Evolutionary conservation across 2,888 invertebrate genomes (phyloP).

Genomic region (Drosophila sordidula): DNA sequence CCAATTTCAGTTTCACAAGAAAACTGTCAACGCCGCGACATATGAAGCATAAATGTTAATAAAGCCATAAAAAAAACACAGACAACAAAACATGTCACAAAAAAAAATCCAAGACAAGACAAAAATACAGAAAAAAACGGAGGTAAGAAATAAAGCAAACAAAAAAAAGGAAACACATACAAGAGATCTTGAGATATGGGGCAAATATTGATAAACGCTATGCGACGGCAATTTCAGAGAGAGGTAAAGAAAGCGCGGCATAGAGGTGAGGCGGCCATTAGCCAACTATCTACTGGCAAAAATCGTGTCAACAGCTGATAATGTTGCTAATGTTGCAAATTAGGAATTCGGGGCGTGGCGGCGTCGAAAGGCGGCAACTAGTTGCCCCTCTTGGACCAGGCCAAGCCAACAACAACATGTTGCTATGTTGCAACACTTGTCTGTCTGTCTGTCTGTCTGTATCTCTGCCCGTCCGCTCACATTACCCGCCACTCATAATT

Average conservation of each 20-base stretch:
- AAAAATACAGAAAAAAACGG: conserved; percentile 7
- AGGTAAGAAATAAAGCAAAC: conserved; percentile 9
- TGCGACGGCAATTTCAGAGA: conserved; percentile 6
- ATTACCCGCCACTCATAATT: conserved; percentile 40
- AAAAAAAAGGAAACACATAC: background rate
- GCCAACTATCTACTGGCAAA: conserved; percentile 7
- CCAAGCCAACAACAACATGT: background rate
- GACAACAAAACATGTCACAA: conserved; percentile 11
- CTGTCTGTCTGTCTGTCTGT: background rate
- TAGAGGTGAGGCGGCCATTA: background rate
- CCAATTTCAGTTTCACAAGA: conserved; percentile 26
- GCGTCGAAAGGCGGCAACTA: conserved; percentile 17
- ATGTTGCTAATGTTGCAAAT: conserved; percentile 12
- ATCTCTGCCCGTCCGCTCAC: background rate
- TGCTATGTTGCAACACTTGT: conserved; percentile 24
- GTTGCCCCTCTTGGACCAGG: conserved; percentile 25
- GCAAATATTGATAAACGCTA: conserved; percentile 46
- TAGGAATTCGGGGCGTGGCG: conserved; percentile 38
- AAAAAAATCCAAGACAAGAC: conserved; percentile 7
- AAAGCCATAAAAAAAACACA: background rate
- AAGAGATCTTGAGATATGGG: conserved; percentile 21
- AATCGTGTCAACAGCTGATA: conserved; percentile 45
- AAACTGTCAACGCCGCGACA: conserved; percentile 9
- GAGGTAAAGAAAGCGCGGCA: background rate
- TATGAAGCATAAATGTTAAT: background rate